Evolutionary conservation across 2,888 invertebrate species (phyloP).

Genomic region (Leptinotarsa rubiginosa): DNA sequence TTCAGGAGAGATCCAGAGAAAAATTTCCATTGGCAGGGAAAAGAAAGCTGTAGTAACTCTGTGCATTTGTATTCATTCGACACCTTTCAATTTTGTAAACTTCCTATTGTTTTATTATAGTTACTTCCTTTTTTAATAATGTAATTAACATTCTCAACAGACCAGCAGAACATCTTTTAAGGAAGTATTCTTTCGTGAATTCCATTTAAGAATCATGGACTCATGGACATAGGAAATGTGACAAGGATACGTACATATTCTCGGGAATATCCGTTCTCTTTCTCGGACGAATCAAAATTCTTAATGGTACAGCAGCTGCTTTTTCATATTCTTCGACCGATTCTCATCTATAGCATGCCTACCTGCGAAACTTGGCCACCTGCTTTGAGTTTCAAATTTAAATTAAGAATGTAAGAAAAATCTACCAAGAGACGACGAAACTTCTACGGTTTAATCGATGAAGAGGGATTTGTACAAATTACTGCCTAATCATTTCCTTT

Average conservation of each 20-base stretch:
- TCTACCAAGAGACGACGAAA: neutral
- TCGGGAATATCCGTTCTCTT: conserved; percentile 14
- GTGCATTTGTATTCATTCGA: conserved; percentile 1
- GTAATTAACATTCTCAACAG: conserved; percentile 30
- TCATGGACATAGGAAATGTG: conserved; percentile 16
- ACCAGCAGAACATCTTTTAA: conserved; percentile 27
- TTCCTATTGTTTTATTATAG: conserved; percentile 5
- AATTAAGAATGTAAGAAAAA: neutral
- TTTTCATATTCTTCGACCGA: neutral
- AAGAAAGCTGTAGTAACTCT: too few relatives aligned
- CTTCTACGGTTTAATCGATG: too few relatives aligned
- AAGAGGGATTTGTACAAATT: too few relatives aligned
- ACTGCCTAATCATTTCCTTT: too few relatives aligned
- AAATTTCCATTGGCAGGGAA: neutral
- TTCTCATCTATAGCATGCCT: conserved; percentile 5
- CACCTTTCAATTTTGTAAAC: conserved; percentile 8
- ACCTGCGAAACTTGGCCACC: conserved; percentile 22
- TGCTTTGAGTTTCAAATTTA: conserved; percentile 12
- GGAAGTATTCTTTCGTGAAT: conserved; percentile 33
- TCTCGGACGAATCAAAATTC: conserved; percentile 25
- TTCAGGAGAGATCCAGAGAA: neutral
- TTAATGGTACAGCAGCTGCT: conserved; percentile 37
- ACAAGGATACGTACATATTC: conserved; percentile 8
- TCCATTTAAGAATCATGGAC: conserved; percentile 18
- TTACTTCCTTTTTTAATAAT: conserved; percentile 34